Base-by-base conservation (phyloP, 1,140 invertebrate genomes). In the Bombus pascuorum region DNA sequence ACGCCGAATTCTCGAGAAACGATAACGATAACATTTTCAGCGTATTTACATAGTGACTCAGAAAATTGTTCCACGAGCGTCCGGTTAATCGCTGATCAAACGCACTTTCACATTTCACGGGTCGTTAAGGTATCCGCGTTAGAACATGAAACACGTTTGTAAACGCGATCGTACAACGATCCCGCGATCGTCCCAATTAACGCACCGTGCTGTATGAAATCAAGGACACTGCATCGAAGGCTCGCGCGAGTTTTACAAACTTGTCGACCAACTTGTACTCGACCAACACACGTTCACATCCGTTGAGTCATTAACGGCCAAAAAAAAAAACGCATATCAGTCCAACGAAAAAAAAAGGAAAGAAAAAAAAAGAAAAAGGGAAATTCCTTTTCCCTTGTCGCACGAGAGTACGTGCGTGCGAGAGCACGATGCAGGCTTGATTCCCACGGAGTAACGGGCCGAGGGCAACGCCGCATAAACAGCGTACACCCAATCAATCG, bases 401-500 rank as follows among this genome's bases (percentile, higher is more conserved):
- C 5, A 8, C 22, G 4, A 12, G 22, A 34, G 25, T 53, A 22
- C 44, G 25, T 66, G 13, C 44, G 28, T 10, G n/a, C 10, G 62
- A 42, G 59, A 68, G 62, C 37, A 57, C 25, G 42, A 8, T 37
- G 13, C 28, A 57, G 22, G 70, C 25, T 57, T 32, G 57, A 42
- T 72, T 83, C 73, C 80, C 77, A 85, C 68, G 77, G 32, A 47
- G 22, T 74, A 74, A 53, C 70, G 70, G 37, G 39, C 22, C 37
- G 13, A 6, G 28, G 5, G 15, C 39, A 28, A 44, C 73, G 32
- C 13, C 22, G 28, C 5, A 3, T 22, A 25, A 10, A 32, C 9
- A 12, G 57, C 9, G 32, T 32, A 59, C 66, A 39, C 47, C 75
- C 74, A 80, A 89, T 88, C 87, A 79, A 89, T 88, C 86, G 84